phyloP scores from a whole-genome alignment of 1,140 invertebrate species.

The Drosophila sturtevanti region DNA sequence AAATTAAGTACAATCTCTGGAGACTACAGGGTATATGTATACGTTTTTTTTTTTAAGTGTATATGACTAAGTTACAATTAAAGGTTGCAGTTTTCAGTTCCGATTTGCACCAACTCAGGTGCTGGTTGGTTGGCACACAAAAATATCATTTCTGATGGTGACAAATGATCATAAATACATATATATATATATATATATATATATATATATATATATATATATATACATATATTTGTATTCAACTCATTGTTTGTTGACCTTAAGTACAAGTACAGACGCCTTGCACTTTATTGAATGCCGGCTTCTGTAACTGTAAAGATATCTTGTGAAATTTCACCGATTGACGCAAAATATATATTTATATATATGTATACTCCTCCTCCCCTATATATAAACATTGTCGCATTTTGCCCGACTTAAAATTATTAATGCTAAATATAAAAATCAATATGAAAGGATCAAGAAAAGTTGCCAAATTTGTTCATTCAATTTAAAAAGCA shows the following conservation, averaged over 20 bases:
- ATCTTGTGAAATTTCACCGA: not conserved
- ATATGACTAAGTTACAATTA: not conserved
- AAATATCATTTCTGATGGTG: constrained; percentile 11
- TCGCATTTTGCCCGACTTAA: constrained; percentile 10
- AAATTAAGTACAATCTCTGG: too few relatives aligned
- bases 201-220: constrained; percentile 10
- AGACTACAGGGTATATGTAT: too few relatives aligned
- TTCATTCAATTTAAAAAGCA: not conserved
- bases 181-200: constrained; percentile 43
- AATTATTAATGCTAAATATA: constrained; percentile 12
- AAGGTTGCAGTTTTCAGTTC: constrained; percentile 18
- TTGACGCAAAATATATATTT: not conserved
- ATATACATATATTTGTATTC: not conserved
- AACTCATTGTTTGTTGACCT: constrained; percentile 7
- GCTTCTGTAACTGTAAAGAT: constrained; percentile 14
- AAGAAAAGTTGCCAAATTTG: constrained; percentile 2
- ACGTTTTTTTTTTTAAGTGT: too few relatives aligned
- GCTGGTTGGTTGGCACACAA: constrained; percentile 59
- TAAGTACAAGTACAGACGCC: not conserved
- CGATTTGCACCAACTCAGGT: constrained; percentile 37
- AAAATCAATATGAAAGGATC: constrained; percentile 6
- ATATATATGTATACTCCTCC: not conserved
- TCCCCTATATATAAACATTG: not conserved
- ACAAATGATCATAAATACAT: constrained; percentile 13
- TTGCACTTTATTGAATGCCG: constrained; percentile 6